Base-by-base conservation (phyloP, 2,888 invertebrate genomes). In the Ophion ventricosus region DNA sequence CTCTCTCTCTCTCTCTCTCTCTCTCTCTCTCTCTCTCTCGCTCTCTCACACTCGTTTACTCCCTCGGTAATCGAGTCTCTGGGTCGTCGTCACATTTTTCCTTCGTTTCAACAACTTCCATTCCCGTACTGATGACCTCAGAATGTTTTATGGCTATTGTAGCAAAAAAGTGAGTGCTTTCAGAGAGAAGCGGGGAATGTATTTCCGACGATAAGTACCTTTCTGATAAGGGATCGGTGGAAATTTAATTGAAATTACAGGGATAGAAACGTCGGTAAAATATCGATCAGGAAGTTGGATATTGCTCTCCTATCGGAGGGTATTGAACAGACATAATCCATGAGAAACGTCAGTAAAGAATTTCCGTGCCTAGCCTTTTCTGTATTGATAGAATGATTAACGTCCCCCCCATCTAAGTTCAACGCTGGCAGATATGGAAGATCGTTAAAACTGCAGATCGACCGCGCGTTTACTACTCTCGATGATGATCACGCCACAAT, bases 81-180 rank as follows among this genome's bases (percentile, higher is more conserved):
- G 25, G 25, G n/a, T 76, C 59, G 59, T 40, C 25, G 25, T 72
- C 76, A 49, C 23, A 61, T 61, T 73, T 69, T 70, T 77, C 43
- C 54, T 56, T 66, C 7, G 43, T 76, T 76, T 69, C 66, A 61
- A 64, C 70, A 23, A 80, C 57, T 57, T 75, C 26, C 67, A 61
- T 67, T 49, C 67, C 29, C 20, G 63, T 66, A 29, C 59, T n/a
- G 57, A 76, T 80, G 82, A 69, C 85, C 80, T 76, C 59, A 72
- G 29, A 64, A 80, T 76, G 64, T 61, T 77, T 85, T 73, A 73
- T 40, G 76, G 75, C 63, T 40, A 54, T 57, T 56, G 79, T 40
- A 23, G 75, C 80, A 80, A 84, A 84, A 75, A 82, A 82, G 72
- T 72, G 74, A 84, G 78, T 66, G 82, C 70, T 82, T 84, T 66